Evolutionary conservation across 2,113 vertebrate genomes (phyloP).

Genomic region (Anarhynchus alexandrinus): DNA sequence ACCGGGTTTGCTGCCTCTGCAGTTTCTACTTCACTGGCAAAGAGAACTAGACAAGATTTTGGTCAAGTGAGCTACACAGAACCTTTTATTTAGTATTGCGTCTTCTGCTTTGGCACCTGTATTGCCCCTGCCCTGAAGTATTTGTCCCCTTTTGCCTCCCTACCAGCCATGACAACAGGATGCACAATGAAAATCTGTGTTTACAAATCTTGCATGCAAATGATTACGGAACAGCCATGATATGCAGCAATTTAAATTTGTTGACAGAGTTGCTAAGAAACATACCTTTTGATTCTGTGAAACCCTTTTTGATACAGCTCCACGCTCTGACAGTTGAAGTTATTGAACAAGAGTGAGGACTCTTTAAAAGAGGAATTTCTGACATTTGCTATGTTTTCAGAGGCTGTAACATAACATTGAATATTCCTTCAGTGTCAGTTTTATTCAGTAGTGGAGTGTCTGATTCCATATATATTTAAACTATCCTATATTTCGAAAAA

Average conservation of each 20-base stretch:
- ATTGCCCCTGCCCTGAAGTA: not conserved
- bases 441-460: constrained; percentile 13
- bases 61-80: not conserved
- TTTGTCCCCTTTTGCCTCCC: constrained; percentile 36
- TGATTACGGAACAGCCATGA: constrained; percentile 27
- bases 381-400: constrained; percentile 69
- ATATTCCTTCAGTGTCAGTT: constrained; percentile 67
- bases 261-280: constrained; percentile 72
- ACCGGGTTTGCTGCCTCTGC: not conserved
- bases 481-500: constrained; percentile 34
- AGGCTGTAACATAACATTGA: constrained; percentile 60
- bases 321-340: constrained; percentile 66
- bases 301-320: constrained; percentile 64
- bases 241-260: constrained; percentile 66
- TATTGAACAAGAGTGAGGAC: constrained; percentile 71
- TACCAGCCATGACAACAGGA: constrained; percentile 42
- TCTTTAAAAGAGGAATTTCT: constrained; percentile 64
- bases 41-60: not conserved
- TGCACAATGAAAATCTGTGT: constrained; percentile 56
- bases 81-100: not conserved
- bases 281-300: constrained; percentile 66
- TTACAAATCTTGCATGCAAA: constrained; percentile 71
- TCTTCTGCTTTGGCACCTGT: not conserved
- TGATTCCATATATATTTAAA: constrained; percentile 53
- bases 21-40: not conserved